Evolutionary conservation across 37 sponge, comb jelly and placozoan genomes (phyloP).

Genomic region (Diacarnus erythraeanus): DNA sequence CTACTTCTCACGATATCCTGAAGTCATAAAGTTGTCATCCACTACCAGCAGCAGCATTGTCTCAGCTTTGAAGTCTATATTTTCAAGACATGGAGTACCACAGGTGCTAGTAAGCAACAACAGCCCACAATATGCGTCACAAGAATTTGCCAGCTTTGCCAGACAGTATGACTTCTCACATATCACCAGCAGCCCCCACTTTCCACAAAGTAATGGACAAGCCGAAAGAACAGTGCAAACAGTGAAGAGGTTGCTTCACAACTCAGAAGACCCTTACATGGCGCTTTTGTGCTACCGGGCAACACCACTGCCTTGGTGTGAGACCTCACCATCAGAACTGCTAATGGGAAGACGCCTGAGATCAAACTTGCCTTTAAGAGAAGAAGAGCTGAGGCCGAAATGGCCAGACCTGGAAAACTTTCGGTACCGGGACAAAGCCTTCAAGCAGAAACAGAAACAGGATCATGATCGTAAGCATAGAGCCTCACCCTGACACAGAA

Average conservation of each 20-base stretch:
- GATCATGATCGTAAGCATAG: constrained; percentile 38
- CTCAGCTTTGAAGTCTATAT: constrained; percentile 26
- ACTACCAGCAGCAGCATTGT: constrained; percentile 28
- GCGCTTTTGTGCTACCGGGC: constrained; percentile 32
- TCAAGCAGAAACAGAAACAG: constrained; percentile 32
- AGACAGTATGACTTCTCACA: constrained; percentile 41
- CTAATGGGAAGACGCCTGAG: constrained; percentile 60
- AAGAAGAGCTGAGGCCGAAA: constrained; percentile 12
- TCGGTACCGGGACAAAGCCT: neutral
- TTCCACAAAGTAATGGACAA: constrained; percentile 53
- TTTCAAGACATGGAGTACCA: constrained; percentile 43
- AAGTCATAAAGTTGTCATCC: constrained; percentile 20
- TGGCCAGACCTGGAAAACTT: constrained; percentile 48
- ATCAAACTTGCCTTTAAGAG: constrained; percentile 16
- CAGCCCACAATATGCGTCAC: constrained; percentile 46
- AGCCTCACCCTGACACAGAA: neutral
- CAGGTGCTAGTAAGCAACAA: constrained; percentile 47
- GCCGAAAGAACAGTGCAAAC: constrained; percentile 49
- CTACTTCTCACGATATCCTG: constrained; percentile 39
- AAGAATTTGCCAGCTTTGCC: constrained; percentile 37
- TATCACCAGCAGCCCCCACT: constrained; percentile 55
- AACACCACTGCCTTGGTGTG: constrained; percentile 62
- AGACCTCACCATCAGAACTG: constrained; percentile 48
- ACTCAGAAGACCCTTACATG: constrained; percentile 27
- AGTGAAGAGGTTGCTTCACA: constrained; percentile 21